A percentile compares a stretch with the other conserved stretches of the same genome.
phyloP scores from a whole-genome alignment of 1,140 invertebrate species.

The Micrasema minimum region DNA sequence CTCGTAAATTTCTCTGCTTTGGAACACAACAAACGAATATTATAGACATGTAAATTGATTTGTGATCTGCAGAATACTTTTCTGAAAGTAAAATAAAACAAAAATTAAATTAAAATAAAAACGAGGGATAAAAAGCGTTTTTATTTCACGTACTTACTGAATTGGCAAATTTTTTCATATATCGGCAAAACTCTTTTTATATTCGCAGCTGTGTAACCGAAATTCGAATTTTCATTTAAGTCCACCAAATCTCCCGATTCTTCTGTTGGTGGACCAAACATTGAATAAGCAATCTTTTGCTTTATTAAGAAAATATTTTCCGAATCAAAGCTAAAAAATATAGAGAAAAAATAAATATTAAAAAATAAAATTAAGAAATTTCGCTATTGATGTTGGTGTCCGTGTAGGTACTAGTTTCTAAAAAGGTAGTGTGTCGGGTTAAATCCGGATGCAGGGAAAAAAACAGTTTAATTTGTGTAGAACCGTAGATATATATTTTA shows the following conservation, averaged over 20 bases:
- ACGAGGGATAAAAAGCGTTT: not conserved
- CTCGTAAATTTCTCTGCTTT: not conserved
- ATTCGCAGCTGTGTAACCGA: slow-evolving; percentile 11
- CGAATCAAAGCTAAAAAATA: slow-evolving; percentile 11
- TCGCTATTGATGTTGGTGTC: not conserved
- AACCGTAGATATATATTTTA: not conserved
- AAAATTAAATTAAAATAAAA: not conserved
- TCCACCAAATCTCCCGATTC: slow-evolving; percentile 5
- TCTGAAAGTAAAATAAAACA: slow-evolving; percentile 34
- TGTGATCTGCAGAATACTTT: slow-evolving; percentile 40
- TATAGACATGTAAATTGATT: slow-evolving; percentile 41
- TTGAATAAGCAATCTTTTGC: slow-evolving; percentile 28
- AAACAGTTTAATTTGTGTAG: not conserved
- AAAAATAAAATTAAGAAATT: not conserved
- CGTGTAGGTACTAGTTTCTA: not conserved
- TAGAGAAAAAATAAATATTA: not conserved
- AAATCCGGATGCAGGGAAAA: no score
- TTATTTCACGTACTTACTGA: slow-evolving; percentile 12
- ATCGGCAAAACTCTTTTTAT: slow-evolving; percentile 14
- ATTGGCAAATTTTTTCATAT: slow-evolving; percentile 31
- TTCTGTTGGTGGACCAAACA: not conserved
- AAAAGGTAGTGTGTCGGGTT: no score
- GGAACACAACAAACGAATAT: slow-evolving; percentile 45
- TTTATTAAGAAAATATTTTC: not conserved
- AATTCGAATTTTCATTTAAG: not conserved